phyloP scores from a whole-genome alignment of 2,797 vertebrate genomes.

The Ambastaia sidthimunki region DNA sequence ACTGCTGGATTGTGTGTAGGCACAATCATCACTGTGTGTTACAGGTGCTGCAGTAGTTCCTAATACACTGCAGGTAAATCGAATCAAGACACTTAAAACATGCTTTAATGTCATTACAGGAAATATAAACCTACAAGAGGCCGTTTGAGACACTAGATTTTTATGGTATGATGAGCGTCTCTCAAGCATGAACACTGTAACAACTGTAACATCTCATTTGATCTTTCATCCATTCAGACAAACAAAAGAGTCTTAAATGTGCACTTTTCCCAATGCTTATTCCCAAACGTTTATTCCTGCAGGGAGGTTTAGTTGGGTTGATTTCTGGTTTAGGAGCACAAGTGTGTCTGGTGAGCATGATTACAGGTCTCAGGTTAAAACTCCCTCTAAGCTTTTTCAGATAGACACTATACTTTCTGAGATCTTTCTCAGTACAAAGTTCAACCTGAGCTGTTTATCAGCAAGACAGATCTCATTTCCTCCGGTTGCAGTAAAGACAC shows the following conservation, averaged over 20 bases:
- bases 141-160: too few relatives aligned
- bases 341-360: constrained; percentile 79
- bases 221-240: constrained; percentile 7
- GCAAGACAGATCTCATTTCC: constrained; percentile 72
- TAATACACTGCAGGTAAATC: too few relatives aligned
- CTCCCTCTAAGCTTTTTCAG: too few relatives aligned
- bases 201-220: constrained; percentile 63
- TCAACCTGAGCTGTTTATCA: constrained; percentile 74
- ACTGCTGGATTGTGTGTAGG: too few relatives aligned
- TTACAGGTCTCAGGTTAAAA: constrained; percentile 69
- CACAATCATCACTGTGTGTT: too few relatives aligned
- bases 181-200: constrained; percentile 77
- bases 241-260: neutral
- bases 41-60: too few relatives aligned
- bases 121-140: too few relatives aligned
- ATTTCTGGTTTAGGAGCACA: constrained; percentile 82
- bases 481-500: constrained; percentile 62
- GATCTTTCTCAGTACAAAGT: constrained; percentile 57
- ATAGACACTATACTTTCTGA: neutral
- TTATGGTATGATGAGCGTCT: too few relatives aligned
- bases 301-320: constrained; percentile 87
- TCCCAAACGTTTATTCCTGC: constrained; percentile 34
- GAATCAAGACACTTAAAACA: too few relatives aligned
- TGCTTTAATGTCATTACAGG: too few relatives aligned
- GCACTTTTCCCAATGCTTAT: neutral